Percentiles rank a stretch among this genome's conserved stretches.
phyloP scores from a whole-genome alignment of 2,113 vertebrate species.

The rabbit (Oryctolagus cuniculus) region mOryCun1.1 NC_091436.1:157403001-157403500 shows the following conservation, averaged over 20 bases:
- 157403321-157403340: not conserved
- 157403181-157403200: not conserved
- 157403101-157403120: not conserved
- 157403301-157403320: not conserved
- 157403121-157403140: not conserved
- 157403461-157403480: not conserved
- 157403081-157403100: not conserved
- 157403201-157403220: not conserved
- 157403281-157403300: not conserved
- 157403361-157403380: not conserved
- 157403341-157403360: not conserved
- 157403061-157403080: not conserved
- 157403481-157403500: not conserved
- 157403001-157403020: no score
- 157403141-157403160: not conserved
- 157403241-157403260: not conserved
- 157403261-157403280: not conserved
- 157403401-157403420: not conserved
- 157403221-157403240: not conserved
- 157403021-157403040: no score
- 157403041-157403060: no score
- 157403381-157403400: not conserved
- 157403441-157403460: not conserved
- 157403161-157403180: not conserved
- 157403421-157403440: not conserved